These are phyloP conservation scores for Meteorus sp. DNA, from an alignment of 1,140 invertebrate species.

Conservation along the genomic window DNA sequence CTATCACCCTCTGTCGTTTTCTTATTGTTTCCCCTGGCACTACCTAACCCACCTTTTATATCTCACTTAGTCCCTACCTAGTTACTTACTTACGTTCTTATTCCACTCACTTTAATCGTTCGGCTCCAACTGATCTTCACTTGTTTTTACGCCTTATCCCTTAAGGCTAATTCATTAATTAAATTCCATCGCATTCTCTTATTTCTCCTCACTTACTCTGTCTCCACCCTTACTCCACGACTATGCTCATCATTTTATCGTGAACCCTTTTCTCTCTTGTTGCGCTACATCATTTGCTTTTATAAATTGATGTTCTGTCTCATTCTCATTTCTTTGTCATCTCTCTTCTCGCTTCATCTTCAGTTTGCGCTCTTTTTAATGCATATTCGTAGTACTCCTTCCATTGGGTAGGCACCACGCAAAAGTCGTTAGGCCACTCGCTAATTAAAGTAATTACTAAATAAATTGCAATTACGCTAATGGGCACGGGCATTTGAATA, in stretches of 20 bases:
- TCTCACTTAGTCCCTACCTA: constrained; percentile 41
- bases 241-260: no score
- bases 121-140: constrained; percentile 49
- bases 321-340: constrained; percentile 23
- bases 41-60: no score
- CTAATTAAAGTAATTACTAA: constrained; percentile 61
- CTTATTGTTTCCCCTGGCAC: no score
- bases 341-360: constrained; percentile 29
- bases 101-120: constrained; percentile 58
- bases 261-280: not conserved
- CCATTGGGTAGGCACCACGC: constrained; percentile 14
- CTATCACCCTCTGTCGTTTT: constrained; percentile 23
- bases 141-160: constrained; percentile 58
- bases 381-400: constrained; percentile 19
- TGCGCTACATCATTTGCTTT: not conserved
- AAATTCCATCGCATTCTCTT: constrained; percentile 46
- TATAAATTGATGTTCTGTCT: not conserved
- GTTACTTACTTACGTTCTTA: constrained; percentile 52
- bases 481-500: constrained; percentile 43
- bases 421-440: constrained; percentile 41
- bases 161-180: constrained; percentile 60
- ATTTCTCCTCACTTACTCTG: not conserved
- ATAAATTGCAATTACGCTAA: constrained; percentile 60
- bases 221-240: no score
- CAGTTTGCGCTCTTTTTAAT: constrained; percentile 27